These are phyloP conservation scores for Pachypeltis micranthus DNA, from an alignment of 1,140 invertebrate species.

Conservation along the genomic window DNA sequence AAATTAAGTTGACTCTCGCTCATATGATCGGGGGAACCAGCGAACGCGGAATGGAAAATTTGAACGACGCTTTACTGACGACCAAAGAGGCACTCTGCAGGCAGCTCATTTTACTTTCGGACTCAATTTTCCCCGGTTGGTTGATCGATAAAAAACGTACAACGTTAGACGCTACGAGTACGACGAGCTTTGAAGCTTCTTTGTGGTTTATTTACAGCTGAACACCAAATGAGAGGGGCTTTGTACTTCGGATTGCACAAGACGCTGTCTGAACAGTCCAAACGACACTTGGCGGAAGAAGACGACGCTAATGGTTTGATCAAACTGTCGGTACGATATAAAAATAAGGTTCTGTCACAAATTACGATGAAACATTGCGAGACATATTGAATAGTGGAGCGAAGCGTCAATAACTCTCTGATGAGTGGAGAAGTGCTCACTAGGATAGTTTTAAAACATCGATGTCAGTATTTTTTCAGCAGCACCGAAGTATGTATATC, in stretches of 20 bases:
- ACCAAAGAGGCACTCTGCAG: slow-evolving; percentile 51
- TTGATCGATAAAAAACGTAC: neutral
- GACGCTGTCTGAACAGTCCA: slow-evolving; percentile 50
- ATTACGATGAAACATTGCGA: no score
- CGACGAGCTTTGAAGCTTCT: neutral
- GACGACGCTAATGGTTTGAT: no score
- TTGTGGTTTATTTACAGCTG: slow-evolving; percentile 40
- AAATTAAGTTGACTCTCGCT: slow-evolving; percentile 54
- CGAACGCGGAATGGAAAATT: slow-evolving; percentile 38
- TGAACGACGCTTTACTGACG: slow-evolving; percentile 45
- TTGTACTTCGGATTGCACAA: slow-evolving; percentile 62
- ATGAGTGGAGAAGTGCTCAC: no score
- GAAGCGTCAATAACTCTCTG: no score
- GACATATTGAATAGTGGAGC: no score
- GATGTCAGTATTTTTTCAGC: no score
- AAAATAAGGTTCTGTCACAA: no score
- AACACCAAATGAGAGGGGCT: slow-evolving; percentile 50
- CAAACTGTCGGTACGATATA: no score
- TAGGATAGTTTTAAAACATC: no score
- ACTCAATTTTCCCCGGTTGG: slow-evolving; percentile 52
- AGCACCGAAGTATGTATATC: no score
- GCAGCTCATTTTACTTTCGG: slow-evolving; percentile 46
- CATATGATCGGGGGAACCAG: slow-evolving; percentile 56
- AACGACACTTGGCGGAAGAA: no score
- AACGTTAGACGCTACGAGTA: neutral